These are phyloP conservation scores for Scaptomyza graminum DNA, from an alignment of 1,140 invertebrate genomes.

Conservation along the genomic window DNA sequence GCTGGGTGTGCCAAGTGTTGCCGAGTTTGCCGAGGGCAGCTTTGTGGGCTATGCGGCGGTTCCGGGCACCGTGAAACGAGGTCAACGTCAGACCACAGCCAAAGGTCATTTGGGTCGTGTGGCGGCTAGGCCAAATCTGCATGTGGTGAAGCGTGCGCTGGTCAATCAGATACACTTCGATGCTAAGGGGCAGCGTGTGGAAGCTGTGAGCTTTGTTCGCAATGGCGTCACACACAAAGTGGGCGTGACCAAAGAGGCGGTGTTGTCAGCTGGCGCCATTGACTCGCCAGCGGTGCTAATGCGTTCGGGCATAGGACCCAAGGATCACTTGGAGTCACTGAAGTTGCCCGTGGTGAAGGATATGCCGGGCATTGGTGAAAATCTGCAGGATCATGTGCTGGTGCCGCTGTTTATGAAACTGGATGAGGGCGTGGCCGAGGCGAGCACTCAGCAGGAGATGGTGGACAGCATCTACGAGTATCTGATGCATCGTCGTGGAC, in stretches of 20 bases:
- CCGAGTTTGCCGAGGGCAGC: slow-evolving; percentile 76
- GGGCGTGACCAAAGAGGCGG: slow-evolving; percentile 84
- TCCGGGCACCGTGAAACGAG: slow-evolving; percentile 85
- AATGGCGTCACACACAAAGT: slow-evolving; percentile 60
- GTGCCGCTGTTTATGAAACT: slow-evolving; percentile 78
- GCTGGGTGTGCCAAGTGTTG: slow-evolving; percentile 48
- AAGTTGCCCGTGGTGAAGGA: slow-evolving; percentile 84
- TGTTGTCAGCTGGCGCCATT: slow-evolving; percentile 86
- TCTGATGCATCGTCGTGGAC: slow-evolving; percentile 71
- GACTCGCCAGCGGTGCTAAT: slow-evolving; percentile 85
- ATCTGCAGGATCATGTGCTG: slow-evolving; percentile 85
- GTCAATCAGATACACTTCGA: slow-evolving; percentile 87
- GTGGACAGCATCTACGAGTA: slow-evolving; percentile 63
- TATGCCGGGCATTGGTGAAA: slow-evolving; percentile 86
- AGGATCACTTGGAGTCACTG: slow-evolving; percentile 83
- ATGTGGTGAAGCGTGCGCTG: slow-evolving; percentile 86
- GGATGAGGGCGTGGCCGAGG: slow-evolving; percentile 20
- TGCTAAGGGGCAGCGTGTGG: slow-evolving; percentile 65
- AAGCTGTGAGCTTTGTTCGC: slow-evolving; percentile 79
- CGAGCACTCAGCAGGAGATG: slow-evolving; percentile 37
- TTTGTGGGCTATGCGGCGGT: slow-evolving; percentile 85
- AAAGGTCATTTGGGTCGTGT: slow-evolving; percentile 58
- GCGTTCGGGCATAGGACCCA: slow-evolving; percentile 85
- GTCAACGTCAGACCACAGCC: slow-evolving; percentile 86
- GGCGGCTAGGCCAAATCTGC: slow-evolving; percentile 87